Percentiles rank a stretch among this genome's conserved stretches.
These are phyloP conservation scores for Drosophila punjabiensis DNA, from an alignment of 1,140 invertebrate species.

Conservation along the genomic window DNA sequence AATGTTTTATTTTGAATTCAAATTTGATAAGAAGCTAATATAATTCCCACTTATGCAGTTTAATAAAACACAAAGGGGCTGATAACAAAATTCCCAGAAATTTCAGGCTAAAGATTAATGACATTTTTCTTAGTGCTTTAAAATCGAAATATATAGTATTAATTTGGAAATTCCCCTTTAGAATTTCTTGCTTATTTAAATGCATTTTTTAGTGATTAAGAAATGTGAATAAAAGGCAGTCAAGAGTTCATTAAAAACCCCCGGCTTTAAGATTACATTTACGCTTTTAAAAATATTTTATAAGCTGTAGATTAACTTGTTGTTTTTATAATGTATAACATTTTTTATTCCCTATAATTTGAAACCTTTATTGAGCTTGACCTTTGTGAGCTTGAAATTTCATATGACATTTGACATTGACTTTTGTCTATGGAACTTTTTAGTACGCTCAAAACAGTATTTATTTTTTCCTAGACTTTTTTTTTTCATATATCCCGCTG, in stretches of 20 bases:
- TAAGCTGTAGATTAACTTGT: not conserved
- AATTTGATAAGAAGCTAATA: not conserved
- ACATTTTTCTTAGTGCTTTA: not conserved
- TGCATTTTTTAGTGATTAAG: not conserved
- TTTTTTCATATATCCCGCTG: slow-evolving; percentile 23
- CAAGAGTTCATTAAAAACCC: not conserved
- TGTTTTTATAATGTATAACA: not conserved
- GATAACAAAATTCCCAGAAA: not conserved
- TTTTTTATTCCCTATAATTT: not conserved
- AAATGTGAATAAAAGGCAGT: not conserved
- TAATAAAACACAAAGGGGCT: not conserved
- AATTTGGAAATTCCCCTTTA: not conserved
- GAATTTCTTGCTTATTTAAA: not conserved
- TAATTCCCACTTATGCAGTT: too few relatives aligned
- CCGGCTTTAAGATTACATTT: not conserved
- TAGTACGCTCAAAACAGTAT: not conserved
- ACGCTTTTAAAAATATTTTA: not conserved
- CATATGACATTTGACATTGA: slow-evolving; percentile 44
- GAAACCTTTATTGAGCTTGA: not conserved
- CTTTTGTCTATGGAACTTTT: slow-evolving; percentile 39
- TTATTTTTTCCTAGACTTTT: not conserved
- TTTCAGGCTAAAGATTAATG: not conserved
- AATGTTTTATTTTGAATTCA: not conserved
- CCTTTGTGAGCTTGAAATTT: slow-evolving; percentile 20
- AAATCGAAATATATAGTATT: not conserved